Base-by-base conservation (phyloP, 2,888 invertebrate genomes). In the Cheilosia vulpina region DNA sequence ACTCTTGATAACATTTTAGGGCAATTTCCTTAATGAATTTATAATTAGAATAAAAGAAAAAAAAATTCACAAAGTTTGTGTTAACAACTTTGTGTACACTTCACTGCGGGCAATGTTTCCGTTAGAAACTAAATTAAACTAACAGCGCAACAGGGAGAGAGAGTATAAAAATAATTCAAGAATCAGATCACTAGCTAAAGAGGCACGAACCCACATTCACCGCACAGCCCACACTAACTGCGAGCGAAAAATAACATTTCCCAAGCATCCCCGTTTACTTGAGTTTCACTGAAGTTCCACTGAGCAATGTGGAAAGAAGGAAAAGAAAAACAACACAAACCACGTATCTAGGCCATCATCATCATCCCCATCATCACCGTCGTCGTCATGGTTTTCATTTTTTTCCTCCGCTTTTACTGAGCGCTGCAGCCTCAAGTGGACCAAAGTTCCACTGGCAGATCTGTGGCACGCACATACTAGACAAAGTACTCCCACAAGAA, bases 331-430 rank as follows among this genome's bases (percentile, higher is more conserved):
- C 43, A 63, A 69, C 65, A 75, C 65, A 69, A 80, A 71, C 69
- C 84, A 84, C 80, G 84, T 84, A 84, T 80, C 75, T 75, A 75
- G 75, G 84, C 66, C 84, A 84, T 75, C 50, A 24, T 50, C 50
- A 50, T 19, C 50, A 24, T 55, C 45, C 24, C 41, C 52, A 47
- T 66, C 45, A 50, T 60, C 43, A 13, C 27, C 47, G 13, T 19
- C 57, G 4, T 65, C 24, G 47, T 47, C 47, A 34, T 62, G 50
- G 31, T 17, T 78, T 38, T 60, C 53, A 75, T 65, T 80, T 65
- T 43, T 21, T 65, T 84, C 68, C 55, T 78, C 63, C 69, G 47
- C 45, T 65, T 24, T 52, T 21, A 38, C 62, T 78, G 17, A 31
- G 24, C n/a, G 27, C 34, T 55, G 45, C 27, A 24, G 31, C 60